Base-by-base conservation (phyloP, 1,140 invertebrate species). In the Bacillus rossius region DNA sequence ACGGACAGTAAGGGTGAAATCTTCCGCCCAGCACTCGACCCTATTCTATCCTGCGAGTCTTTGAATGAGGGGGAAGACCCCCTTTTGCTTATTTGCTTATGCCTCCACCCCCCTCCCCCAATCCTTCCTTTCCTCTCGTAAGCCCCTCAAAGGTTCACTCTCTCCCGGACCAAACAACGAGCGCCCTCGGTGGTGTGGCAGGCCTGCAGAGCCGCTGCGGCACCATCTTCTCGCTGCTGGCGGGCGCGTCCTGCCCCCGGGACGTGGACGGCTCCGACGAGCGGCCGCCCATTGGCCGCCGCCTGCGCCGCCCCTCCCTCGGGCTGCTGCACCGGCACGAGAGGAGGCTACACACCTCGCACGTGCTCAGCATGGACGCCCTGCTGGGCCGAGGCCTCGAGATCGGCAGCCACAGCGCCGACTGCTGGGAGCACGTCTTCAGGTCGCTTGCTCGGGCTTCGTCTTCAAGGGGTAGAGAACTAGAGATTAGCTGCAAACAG, bases 361-460 rank as follows among this genome's bases (percentile, higher is more conserved):
- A 96, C 69, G 90, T 91, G 1, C 75, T 95, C 40, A 95, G 92
- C 57, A 85, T 97, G 77, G 92, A 96, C 73, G 89, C 96, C 19
- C 80, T 95, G 42, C 77, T 85, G 14, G 78, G 79, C 67, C 83
- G 85, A 64, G 92, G 92, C 22, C 74, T 97, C 26, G 93, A 96
- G 71, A 79, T 96, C 26, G 93, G 91, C 3, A 93, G 91, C 59
- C 92, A 95, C 68, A 89, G 91, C 23, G 82, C 88, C 38, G 90
- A 94, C 59, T 96, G 92, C 68, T 97, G 94, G 94, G 86, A 87
- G 34, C 92, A 95, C 71, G 89, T 97, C 56, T 94, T 97, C 69
- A 86, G 87, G 72, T 94, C 84, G 69, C 66, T 60, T n/a, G 51
- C n/a, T n/a, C n/a, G n/a, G n/a, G n/a, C n/a, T n/a, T n/a, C n/a